Percentiles rank a stretch among this genome's conserved stretches.
Evolutionary conservation across 2,888 invertebrate species (phyloP).

Genomic region (Colletes collaris): DNA sequence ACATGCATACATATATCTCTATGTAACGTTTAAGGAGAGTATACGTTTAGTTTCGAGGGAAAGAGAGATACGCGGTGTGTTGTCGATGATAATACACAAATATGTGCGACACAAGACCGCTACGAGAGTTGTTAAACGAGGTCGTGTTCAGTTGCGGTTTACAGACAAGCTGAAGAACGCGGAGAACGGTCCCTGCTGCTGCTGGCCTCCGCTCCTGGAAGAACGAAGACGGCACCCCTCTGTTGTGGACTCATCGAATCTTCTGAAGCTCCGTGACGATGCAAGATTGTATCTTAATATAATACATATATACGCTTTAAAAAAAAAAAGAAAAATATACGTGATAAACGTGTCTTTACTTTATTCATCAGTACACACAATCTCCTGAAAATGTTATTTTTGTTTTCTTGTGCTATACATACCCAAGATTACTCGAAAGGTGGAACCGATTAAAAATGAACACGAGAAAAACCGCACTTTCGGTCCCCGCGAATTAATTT

Average conservation of each 20-base stretch:
- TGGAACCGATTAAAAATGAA: slow-evolving; percentile 29
- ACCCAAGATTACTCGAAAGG: slow-evolving; percentile 41
- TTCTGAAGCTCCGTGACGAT: slow-evolving; percentile 73
- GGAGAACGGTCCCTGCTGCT: slow-evolving; percentile 11
- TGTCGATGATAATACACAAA: slow-evolving; percentile 20
- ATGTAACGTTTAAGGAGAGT: slow-evolving; percentile 50
- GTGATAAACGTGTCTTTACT: slow-evolving; percentile 78
- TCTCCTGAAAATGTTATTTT: slow-evolving; percentile 73
- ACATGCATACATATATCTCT: slow-evolving; percentile 49
- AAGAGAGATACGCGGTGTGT: slow-evolving; percentile 19
- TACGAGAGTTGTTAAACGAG: slow-evolving; percentile 29
- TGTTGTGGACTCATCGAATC: slow-evolving; percentile 64
- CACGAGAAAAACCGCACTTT: slow-evolving; percentile 21
- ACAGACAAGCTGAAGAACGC: slow-evolving; percentile 45
- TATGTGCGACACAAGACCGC: slow-evolving; percentile 12
- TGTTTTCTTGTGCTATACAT: slow-evolving; percentile 56
- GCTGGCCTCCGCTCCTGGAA: slow-evolving; percentile 55
- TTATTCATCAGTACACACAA: slow-evolving; percentile 80
- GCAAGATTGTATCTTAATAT: slow-evolving; percentile 81
- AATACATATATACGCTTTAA: slow-evolving; percentile 79
- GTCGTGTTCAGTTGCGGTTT: slow-evolving; percentile 52
- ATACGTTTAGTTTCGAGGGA: slow-evolving; percentile 39
- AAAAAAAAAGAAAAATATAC: slow-evolving; percentile 74
- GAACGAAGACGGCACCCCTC: slow-evolving; percentile 70
- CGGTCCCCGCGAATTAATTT: slow-evolving; percentile 20